phyloP scores from a whole-genome alignment of 2,888 invertebrate genomes.

The Nematopogon swammerdamellus region DNA sequence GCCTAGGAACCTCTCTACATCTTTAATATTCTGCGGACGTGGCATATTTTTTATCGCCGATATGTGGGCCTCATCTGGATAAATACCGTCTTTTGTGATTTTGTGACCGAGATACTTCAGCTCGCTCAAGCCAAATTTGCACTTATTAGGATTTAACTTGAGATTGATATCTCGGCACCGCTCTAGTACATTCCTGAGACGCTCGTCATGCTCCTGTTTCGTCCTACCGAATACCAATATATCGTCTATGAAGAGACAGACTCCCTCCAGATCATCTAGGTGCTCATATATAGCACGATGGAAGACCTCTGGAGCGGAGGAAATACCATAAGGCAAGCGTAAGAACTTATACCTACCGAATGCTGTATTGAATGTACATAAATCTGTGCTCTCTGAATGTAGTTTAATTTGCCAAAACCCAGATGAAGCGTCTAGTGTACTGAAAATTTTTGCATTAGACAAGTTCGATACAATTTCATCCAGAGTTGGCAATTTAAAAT shows the following conservation, averaged over 20 bases:
- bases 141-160: slow-evolving; percentile 4
- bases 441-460: slow-evolving; percentile 9
- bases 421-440: slow-evolving; percentile 12
- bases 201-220: slow-evolving; percentile 6
- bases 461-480: background rate
- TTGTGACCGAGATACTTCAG: slow-evolving; percentile 6
- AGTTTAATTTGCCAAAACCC: slow-evolving; percentile 12
- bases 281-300: slow-evolving; percentile 11
- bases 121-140: slow-evolving; percentile 4
- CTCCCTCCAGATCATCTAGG: slow-evolving; percentile 7
- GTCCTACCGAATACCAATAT: slow-evolving; percentile 4
- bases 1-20: slow-evolving; percentile 13
- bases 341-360: slow-evolving; percentile 15
- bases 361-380: slow-evolving; percentile 14
- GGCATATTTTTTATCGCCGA: slow-evolving; percentile 13
- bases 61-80: slow-evolving; percentile 11
- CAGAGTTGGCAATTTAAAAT: slow-evolving; percentile 12
- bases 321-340: slow-evolving; percentile 14
- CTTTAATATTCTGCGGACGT: slow-evolving; percentile 10
- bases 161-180: slow-evolving; percentile 3
- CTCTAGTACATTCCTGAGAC: slow-evolving; percentile 5
- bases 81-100: slow-evolving; percentile 2
- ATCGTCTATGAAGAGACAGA: slow-evolving; percentile 6
- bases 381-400: slow-evolving; percentile 8
- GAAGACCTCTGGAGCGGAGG: slow-evolving; percentile 14